Percentiles rank a stretch among this genome's conserved stretches.
These are phyloP conservation scores for Caenorhabditis briggsae DNA, from an alignment of 1,140 invertebrate genomes.

Conservation along the genomic window DNA sequence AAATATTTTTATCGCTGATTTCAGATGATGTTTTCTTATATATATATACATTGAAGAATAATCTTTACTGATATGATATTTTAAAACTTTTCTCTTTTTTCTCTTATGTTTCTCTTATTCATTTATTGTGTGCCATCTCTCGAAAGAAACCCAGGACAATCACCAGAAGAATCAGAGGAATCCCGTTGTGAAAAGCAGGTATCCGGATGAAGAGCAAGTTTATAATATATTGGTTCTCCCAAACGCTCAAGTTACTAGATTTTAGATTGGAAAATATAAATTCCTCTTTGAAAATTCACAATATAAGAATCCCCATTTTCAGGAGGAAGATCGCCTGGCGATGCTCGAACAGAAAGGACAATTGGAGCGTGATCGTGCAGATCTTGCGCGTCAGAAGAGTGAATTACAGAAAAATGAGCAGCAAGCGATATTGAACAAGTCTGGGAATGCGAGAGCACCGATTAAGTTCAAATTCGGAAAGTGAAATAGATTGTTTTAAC, in stretches of 20 bases:
- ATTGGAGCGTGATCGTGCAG: conserved; percentile 26
- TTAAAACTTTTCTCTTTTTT: not conserved
- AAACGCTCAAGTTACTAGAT: not conserved
- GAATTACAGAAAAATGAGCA: conserved; percentile 46
- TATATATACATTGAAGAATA: not conserved
- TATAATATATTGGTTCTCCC: too few relatives aligned
- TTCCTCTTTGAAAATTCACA: not conserved
- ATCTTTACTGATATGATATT: not conserved
- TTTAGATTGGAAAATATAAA: too few relatives aligned
- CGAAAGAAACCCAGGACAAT: too few relatives aligned
- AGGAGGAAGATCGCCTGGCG: conserved; percentile 39
- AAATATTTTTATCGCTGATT: too few relatives aligned
- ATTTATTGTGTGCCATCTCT: not conserved
- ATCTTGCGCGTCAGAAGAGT: conserved; percentile 10
- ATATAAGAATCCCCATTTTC: not conserved
- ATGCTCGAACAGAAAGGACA: conserved; percentile 47
- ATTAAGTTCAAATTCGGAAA: conserved; percentile 47
- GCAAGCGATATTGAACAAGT: conserved; percentile 44
- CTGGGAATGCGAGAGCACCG: conserved; percentile 1
- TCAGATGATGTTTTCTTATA: not conserved
- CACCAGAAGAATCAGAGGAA: too few relatives aligned
- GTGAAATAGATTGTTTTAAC: not conserved
- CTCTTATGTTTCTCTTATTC: too few relatives aligned
- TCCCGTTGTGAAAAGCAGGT: not conserved
- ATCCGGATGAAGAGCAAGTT: not conserved